These are phyloP conservation scores for Syrmaticus mikado DNA, from an alignment of 2,113 vertebrate genomes.

Conservation along the genomic window DNA sequence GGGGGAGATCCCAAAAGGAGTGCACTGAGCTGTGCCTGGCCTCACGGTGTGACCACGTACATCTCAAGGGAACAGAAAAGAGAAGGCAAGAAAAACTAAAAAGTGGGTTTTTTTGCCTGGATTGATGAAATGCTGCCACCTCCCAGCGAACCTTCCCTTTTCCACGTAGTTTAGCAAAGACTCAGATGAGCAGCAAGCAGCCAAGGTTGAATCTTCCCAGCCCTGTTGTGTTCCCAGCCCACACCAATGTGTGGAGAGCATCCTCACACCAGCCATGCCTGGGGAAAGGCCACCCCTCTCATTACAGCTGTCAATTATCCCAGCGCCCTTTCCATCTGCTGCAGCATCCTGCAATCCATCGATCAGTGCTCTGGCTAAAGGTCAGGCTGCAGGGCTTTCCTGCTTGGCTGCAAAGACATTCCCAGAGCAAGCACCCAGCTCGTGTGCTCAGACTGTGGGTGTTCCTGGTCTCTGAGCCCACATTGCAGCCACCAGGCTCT, in stretches of 20 bases:
- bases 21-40: background rate
- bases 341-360: background rate
- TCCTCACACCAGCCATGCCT: accelerated
- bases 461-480: accelerated
- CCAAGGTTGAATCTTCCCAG: background rate
- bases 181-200: background rate
- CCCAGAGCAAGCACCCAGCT: background rate
- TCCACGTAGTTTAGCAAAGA: background rate
- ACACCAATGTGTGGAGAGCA: background rate
- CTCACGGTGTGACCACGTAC: background rate
- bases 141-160: background rate
- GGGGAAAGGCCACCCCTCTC: background rate
- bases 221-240: background rate
- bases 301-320: background rate
- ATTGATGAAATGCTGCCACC: background rate
- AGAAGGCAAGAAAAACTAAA: background rate
- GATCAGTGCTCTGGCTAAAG: background rate
- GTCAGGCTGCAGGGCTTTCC: background rate
- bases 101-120: background rate
- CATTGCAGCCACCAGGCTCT: background rate
- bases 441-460: accelerated
- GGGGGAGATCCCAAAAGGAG: background rate
- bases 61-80: background rate
- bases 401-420: background rate
- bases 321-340: background rate